Evolutionary conservation across 2,888 invertebrate species (phyloP).

Genomic region (Vandiemenella viatica): DNA sequence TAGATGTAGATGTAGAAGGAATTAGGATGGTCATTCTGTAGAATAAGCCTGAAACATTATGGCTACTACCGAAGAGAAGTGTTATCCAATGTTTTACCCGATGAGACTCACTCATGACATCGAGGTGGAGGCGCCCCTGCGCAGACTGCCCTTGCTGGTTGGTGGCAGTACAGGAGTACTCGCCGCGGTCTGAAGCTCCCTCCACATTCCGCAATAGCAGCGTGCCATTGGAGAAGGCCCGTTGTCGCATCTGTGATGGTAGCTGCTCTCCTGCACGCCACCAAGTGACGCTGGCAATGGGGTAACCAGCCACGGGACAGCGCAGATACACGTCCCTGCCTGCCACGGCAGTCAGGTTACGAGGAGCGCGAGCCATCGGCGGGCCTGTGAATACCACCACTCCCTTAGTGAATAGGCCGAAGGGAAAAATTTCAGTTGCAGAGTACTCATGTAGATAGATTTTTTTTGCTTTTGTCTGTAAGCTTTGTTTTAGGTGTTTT

Average conservation of each 20-base stretch:
- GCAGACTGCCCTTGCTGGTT: slow-evolving; percentile 30
- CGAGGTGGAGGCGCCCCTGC: slow-evolving; percentile 28
- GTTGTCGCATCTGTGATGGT: slow-evolving; percentile 29
- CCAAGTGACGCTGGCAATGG: slow-evolving; percentile 33
- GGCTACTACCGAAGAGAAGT: too few relatives aligned
- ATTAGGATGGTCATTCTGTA: too few relatives aligned
- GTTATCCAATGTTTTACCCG: too few relatives aligned
- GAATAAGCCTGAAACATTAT: too few relatives aligned
- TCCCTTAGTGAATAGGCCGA: too few relatives aligned
- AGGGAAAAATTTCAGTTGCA: too few relatives aligned
- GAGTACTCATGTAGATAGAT: too few relatives aligned
- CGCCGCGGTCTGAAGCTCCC: slow-evolving; percentile 30
- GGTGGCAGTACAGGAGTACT: slow-evolving; percentile 31
- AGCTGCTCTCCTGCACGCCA: slow-evolving; percentile 28
- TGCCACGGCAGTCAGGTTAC: slow-evolving; percentile 35
- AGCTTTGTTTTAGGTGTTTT: too few relatives aligned
- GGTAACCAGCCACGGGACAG: slow-evolving; percentile 38
- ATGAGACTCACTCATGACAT: slow-evolving; percentile 31
- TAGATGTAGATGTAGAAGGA: too few relatives aligned
- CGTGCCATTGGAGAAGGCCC: slow-evolving; percentile 29
- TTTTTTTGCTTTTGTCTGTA: too few relatives aligned
- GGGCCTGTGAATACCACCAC: slow-evolving; percentile 25
- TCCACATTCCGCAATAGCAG: slow-evolving; percentile 31
- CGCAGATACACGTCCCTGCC: slow-evolving; percentile 29
- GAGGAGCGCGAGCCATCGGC: slow-evolving; percentile 31